Conservation (phyloP, 2,888 invertebrate species). For the Acleris cristana region DNA sequence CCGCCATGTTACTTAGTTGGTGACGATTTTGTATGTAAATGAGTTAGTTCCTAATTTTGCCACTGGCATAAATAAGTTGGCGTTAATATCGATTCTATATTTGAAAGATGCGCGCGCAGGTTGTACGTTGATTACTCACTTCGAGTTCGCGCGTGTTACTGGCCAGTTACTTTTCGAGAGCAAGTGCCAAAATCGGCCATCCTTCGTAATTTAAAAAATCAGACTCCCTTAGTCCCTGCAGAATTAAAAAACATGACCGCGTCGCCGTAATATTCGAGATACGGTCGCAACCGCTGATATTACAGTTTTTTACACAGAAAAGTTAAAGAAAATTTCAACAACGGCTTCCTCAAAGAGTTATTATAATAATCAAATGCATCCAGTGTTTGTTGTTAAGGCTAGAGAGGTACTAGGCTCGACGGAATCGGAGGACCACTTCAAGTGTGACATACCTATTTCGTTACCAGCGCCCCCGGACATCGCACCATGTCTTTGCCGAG, state of each 20-base stretch:
- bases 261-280: slow-evolving; percentile 25
- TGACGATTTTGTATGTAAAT: not conserved
- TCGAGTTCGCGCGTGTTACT: slow-evolving; percentile 21
- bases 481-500: slow-evolving; percentile 83
- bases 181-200: slow-evolving; percentile 20
- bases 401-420: slow-evolving; percentile 63
- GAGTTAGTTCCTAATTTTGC: slow-evolving; percentile 2
- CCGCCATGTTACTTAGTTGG: not conserved
- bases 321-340: slow-evolving; percentile 26
- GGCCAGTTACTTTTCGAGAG: slow-evolving; percentile 19
- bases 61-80: slow-evolving; percentile 16
- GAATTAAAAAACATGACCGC: slow-evolving; percentile 23
- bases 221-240: not conserved
- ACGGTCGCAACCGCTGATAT: slow-evolving; percentile 8
- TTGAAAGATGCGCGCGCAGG: slow-evolving; percentile 28
- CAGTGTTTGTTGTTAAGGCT: slow-evolving; percentile 26
- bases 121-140: slow-evolving; percentile 23
- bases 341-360: slow-evolving; percentile 34
- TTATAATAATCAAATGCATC: slow-evolving; percentile 32
- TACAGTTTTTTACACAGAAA: slow-evolving; percentile 9
- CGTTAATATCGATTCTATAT: slow-evolving; percentile 25
- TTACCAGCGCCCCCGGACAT: slow-evolving; percentile 73
- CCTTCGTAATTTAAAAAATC: slow-evolving; percentile 1
- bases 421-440: slow-evolving; percentile 74
- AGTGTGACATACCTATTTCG: slow-evolving; percentile 54